Evolutionary conservation across 92 coral and sea anemone species (phyloP).

Genomic region (Muricea muricata): DNA sequence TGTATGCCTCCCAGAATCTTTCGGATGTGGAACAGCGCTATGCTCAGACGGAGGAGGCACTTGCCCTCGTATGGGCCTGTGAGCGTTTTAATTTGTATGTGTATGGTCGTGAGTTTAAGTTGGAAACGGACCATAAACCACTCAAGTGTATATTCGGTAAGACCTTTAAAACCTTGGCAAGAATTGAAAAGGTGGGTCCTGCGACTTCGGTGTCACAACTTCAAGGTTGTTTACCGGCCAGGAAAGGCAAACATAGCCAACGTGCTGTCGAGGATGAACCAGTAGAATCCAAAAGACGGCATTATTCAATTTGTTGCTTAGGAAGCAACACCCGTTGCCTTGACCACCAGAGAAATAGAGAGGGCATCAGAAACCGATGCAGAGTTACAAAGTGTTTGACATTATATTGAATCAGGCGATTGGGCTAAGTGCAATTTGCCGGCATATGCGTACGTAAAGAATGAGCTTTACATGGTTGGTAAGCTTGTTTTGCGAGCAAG

Average conservation of each 20-base stretch:
- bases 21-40: slow-evolving; percentile 52
- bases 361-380: slow-evolving; percentile 60
- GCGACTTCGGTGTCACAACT: slow-evolving; percentile 42
- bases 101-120: slow-evolving; percentile 48
- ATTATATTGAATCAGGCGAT: slow-evolving; percentile 7
- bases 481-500: slow-evolving; percentile 28
- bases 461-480: slow-evolving; percentile 16
- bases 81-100: slow-evolving; percentile 53
- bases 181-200: slow-evolving; percentile 60
- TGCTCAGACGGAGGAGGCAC: slow-evolving; percentile 55
- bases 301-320: slow-evolving; percentile 52
- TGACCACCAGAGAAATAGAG: slow-evolving; percentile 61
- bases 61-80: slow-evolving; percentile 60
- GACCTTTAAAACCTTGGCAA: slow-evolving; percentile 50
- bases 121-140: slow-evolving; percentile 53
- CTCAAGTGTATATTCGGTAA: slow-evolving; percentile 43
- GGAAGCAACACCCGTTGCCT: slow-evolving; percentile 64
- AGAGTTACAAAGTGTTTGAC: slow-evolving; percentile 10
- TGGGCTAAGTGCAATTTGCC: slow-evolving; percentile 16
- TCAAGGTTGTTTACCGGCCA: slow-evolving; percentile 47
- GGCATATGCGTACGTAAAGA: slow-evolving; percentile 20
- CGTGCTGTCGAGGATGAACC: slow-evolving; percentile 55
- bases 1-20: slow-evolving; percentile 52
- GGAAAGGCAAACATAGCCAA: slow-evolving; percentile 57
- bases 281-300: slow-evolving; percentile 63